These are phyloP conservation scores for Chalcosyrphus nemorum DNA, from an alignment of 2,888 invertebrate genomes.

Conservation along the genomic window DNA sequence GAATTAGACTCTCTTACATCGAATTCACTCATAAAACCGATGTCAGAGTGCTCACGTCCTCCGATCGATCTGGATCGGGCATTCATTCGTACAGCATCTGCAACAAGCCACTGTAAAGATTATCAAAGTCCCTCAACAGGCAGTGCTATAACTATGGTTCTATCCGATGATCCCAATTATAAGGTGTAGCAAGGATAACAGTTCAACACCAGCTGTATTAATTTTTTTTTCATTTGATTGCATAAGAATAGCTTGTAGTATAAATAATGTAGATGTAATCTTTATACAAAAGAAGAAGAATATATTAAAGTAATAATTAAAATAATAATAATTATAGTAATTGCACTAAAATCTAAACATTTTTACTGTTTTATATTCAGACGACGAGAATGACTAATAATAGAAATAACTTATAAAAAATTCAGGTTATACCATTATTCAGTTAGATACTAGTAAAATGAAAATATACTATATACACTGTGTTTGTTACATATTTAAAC, in stretches of 20 bases:
- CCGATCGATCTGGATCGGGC: constrained; percentile 78
- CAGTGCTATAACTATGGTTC: constrained; percentile 86
- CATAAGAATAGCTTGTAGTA: background rate
- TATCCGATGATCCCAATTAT: constrained; percentile 83
- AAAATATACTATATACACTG: constrained; percentile 29
- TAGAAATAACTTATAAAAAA: constrained; percentile 37
- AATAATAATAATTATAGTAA: constrained; percentile 6
- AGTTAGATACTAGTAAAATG: background rate
- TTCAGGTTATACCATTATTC: constrained; percentile 49
- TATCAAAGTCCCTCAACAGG: constrained; percentile 84
- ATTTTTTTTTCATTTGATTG: constrained; percentile 5
- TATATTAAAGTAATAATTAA: constrained; percentile 2
- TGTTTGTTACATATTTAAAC: constrained; percentile 56
- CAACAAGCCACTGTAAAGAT: constrained; percentile 69
- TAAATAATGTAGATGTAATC: constrained; percentile 24
- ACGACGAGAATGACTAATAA: constrained; percentile 45
- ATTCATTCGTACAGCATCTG: constrained; percentile 75
- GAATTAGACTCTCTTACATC: constrained; percentile 81
- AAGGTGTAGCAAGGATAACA: constrained; percentile 39
- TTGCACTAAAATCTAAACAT: constrained; percentile 24
- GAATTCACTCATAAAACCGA: constrained; percentile 80
- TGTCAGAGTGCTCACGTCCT: constrained; percentile 78
- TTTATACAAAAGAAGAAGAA: constrained; percentile 48
- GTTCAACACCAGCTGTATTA: background rate
- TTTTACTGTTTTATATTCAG: constrained; percentile 55